These are phyloP conservation scores for Sebastes iracundus DNA, from an alignment of 2,797 vertebrate genomes.

Conservation along the genomic window DNA sequence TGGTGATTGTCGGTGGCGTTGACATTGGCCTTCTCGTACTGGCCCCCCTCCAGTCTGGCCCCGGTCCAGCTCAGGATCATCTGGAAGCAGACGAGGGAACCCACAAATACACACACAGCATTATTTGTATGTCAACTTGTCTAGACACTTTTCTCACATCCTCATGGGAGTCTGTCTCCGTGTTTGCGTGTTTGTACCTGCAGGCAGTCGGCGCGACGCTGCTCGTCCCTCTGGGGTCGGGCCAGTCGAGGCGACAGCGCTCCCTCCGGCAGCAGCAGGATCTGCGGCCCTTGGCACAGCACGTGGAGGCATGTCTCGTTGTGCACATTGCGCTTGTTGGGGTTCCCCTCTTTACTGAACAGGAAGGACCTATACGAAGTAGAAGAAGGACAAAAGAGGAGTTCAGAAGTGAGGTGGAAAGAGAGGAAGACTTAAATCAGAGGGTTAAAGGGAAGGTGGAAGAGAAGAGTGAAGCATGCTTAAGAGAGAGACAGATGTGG, in stretches of 20 bases:
- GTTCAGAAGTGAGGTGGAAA: background rate
- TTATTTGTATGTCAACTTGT: background rate
- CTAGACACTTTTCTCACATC: background rate
- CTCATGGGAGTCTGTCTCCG: too few species aligned
- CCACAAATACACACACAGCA: slow-evolving; percentile 2
- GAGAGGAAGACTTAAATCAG: background rate
- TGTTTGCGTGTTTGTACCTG: slow-evolving; percentile 59
- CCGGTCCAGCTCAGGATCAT: slow-evolving; percentile 99
- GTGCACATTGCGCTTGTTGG: slow-evolving; percentile 97
- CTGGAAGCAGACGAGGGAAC: slow-evolving; percentile 67
- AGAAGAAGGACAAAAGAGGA: background rate
- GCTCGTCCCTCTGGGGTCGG: slow-evolving; percentile 92
- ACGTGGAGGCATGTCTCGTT: slow-evolving; percentile 98
- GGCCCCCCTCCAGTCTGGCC: slow-evolving; percentile 94
- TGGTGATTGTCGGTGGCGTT: slow-evolving; percentile 97
- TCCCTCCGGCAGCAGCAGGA: slow-evolving; percentile 93
- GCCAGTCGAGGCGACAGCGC: slow-evolving; percentile 93
- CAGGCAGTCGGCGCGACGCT: slow-evolving; percentile 91
- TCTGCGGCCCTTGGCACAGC: slow-evolving; percentile 96
- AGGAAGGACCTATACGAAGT: slow-evolving; percentile 89
- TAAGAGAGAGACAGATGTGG: background rate
- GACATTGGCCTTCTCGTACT: slow-evolving; percentile 95
- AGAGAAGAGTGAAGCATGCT: background rate
- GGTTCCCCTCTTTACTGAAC: slow-evolving; percentile 97
- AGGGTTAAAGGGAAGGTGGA: background rate